Percentiles rank a stretch among this genome's conserved stretches.
Conservation (phyloP, 1,140 invertebrate genomes). For the Pseudomyrmex sp. region DNA sequence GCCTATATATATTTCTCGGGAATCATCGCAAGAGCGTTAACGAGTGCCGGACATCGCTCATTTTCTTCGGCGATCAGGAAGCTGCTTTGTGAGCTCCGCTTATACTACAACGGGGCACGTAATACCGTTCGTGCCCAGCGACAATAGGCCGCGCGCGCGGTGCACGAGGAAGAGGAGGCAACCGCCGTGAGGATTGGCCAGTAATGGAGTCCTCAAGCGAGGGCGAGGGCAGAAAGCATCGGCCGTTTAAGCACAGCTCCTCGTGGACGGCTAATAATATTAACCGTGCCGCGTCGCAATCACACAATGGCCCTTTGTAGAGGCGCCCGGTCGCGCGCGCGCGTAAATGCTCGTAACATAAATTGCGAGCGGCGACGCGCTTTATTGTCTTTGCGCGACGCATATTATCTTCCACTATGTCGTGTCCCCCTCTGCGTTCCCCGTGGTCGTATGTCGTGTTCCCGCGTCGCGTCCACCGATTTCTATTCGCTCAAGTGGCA, state of each 20-base stretch:
- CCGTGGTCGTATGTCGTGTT: not conserved
- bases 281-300: constrained; percentile 71
- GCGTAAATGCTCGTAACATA: constrained; percentile 63
- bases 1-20: constrained; percentile 61
- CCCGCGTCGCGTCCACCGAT: not conserved
- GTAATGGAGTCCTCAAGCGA: constrained; percentile 78
- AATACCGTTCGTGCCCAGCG: constrained; percentile 35
- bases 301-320: constrained; percentile 80
- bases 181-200: constrained; percentile 67
- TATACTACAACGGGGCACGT: not conserved
- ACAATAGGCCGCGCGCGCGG: constrained; percentile 25
- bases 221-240: constrained; percentile 70
- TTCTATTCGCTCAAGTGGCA: constrained; percentile 11
- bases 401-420: constrained; percentile 3
- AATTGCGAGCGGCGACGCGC: constrained; percentile 58
- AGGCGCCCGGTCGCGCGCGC: constrained; percentile 28
- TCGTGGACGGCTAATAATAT: constrained; percentile 79
- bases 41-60: constrained; percentile 38
- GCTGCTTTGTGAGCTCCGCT: not conserved
- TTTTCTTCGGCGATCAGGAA: constrained; percentile 33
- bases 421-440: not conserved
- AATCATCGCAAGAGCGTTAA: constrained; percentile 65
- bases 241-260: constrained; percentile 72
- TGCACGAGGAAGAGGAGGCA: constrained; percentile 42
- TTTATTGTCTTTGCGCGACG: constrained; percentile 55